phyloP scores from a whole-genome alignment of 2,113 vertebrate species.

The Malaclemys terrapin region DNA sequence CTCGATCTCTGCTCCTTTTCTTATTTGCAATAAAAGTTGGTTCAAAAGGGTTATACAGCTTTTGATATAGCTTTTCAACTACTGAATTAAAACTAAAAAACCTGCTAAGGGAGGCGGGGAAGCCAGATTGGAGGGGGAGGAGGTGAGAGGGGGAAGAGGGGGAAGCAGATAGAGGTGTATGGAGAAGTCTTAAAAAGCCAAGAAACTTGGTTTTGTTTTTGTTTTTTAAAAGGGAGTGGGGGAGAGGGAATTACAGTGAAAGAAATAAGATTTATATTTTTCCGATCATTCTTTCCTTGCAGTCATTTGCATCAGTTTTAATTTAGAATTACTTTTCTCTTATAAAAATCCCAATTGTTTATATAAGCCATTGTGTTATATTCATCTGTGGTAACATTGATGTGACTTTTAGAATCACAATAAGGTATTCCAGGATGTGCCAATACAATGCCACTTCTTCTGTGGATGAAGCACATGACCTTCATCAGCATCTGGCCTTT shows the following conservation, averaged over 20 bases:
- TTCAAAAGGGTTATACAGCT: conserved; percentile 80
- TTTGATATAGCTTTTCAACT: conserved; percentile 84
- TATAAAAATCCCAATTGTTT: conserved; percentile 56
- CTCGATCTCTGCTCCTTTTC: neutral
- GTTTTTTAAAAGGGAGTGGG: conserved; percentile 56
- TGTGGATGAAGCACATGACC: neutral
- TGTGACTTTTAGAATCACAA: conserved; percentile 42
- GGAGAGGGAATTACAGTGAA: conserved; percentile 65
- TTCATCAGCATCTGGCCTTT: conserved; percentile 51
- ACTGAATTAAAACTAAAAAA: conserved; percentile 85
- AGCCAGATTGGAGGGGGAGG: conserved; percentile 87
- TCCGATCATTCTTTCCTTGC: conserved; percentile 52
- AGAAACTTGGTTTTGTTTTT: conserved; percentile 71
- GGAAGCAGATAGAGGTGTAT: conserved; percentile 80
- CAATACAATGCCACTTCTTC: conserved; percentile 3
- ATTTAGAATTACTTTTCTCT: conserved; percentile 77
- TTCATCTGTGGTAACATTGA: neutral
- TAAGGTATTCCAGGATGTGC: conserved; percentile 11
- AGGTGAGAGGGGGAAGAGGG: conserved; percentile 86
- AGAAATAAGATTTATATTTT: conserved; percentile 79
- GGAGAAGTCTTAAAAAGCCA: conserved; percentile 82
- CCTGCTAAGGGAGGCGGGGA: conserved; percentile 83
- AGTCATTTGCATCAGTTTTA: conserved; percentile 70
- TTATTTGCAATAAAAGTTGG: conserved; percentile 75
- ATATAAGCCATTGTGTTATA: conserved; percentile 48